Percentiles rank a stretch among this genome's conserved stretches.
These are phyloP conservation scores for Salvator merianae DNA, from an alignment of 2,113 vertebrate species.

Conservation along the genomic window DNA sequence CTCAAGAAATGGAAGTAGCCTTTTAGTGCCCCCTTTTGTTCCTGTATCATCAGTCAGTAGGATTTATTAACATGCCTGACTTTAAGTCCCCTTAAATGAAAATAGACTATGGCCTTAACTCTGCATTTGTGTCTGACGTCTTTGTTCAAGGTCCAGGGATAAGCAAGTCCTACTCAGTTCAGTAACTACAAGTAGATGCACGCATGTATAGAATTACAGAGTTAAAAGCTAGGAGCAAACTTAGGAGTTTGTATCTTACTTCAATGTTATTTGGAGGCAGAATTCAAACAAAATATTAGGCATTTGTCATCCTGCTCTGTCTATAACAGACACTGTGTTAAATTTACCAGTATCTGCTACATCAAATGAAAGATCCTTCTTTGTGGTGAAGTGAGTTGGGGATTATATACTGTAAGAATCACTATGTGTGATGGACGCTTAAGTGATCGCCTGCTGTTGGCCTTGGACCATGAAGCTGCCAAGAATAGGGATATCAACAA, in stretches of 20 bases:
- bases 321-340: slow-evolving; percentile 32
- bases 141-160: background rate
- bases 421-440: slow-evolving; percentile 55
- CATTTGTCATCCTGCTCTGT: slow-evolving; percentile 39
- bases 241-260: background rate
- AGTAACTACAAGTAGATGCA: background rate
- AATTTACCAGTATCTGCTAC: slow-evolving; percentile 43
- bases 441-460: slow-evolving; percentile 59
- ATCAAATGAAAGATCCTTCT: slow-evolving; percentile 51
- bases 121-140: too few relatives aligned
- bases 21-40: too few relatives aligned
- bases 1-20: too few relatives aligned
- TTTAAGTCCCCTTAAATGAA: too few relatives aligned
- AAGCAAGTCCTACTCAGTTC: background rate
- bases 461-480: slow-evolving; percentile 52
- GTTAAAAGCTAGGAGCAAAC: background rate
- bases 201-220: background rate
- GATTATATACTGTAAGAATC: slow-evolving; percentile 57
- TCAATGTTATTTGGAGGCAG: background rate
- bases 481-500: slow-evolving; percentile 64
- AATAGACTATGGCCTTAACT: too few relatives aligned
- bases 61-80: too few relatives aligned
- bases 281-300: slow-evolving; percentile 36
- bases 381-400: slow-evolving; percentile 47
- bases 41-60: too few relatives aligned